Conservation (phyloP, 37 sponge, comb jelly and placozoan genomes). For the Petrosia ficiformis region DNA sequence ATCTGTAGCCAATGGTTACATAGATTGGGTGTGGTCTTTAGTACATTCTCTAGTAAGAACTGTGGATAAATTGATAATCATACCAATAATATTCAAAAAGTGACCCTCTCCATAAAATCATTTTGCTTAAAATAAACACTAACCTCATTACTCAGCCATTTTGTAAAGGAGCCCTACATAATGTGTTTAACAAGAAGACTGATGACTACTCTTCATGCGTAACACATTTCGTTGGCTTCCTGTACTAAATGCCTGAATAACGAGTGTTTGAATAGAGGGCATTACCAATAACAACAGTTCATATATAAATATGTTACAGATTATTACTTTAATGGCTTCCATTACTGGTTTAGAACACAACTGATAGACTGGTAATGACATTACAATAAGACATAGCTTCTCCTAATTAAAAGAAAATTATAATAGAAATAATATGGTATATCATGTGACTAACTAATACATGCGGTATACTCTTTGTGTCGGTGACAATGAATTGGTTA, state of each 20-base stretch:
- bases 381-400: constrained; percentile 64
- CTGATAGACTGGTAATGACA: constrained; percentile 58
- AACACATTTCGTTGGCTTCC: no score
- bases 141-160: no score
- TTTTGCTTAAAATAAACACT: no score
- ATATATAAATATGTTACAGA: no score
- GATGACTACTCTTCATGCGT: no score
- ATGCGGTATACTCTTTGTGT: neutral
- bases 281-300: no score
- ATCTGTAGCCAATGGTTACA: constrained; percentile 22
- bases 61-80: neutral
- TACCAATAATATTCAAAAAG: neutral
- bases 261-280: no score
- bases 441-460: neutral
- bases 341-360: constrained; percentile 35
- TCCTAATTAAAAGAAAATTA: constrained; percentile 31
- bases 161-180: no score
- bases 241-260: no score
- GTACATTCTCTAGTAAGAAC: constrained; percentile 51
- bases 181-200: no score
- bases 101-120: no score
- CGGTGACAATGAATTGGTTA: neutral
- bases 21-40: constrained; percentile 26
- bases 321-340: constrained; percentile 50
- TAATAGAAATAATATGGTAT: neutral